A percentile compares a stretch with the other conserved stretches of the same genome.
Conservation (phyloP, 2,888 invertebrate genomes). For the Saturnia japonica region DNA sequence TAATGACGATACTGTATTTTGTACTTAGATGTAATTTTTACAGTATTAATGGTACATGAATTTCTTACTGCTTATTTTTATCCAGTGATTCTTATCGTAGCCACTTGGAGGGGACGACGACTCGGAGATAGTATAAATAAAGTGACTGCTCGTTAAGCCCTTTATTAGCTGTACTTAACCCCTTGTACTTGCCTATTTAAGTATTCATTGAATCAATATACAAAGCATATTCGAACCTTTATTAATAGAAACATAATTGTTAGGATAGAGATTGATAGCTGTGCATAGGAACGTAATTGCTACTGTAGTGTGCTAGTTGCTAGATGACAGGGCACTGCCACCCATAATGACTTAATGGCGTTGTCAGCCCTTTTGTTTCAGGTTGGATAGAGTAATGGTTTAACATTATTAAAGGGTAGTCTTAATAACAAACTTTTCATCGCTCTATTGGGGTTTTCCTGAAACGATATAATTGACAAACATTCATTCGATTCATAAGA, state of each 20-base stretch:
- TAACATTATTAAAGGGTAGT: constrained; percentile 17
- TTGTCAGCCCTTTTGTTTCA: constrained; percentile 40
- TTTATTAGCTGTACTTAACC: constrained; percentile 61
- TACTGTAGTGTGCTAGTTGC: constrained; percentile 29
- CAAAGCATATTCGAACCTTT: constrained; percentile 27
- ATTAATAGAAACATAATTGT: constrained; percentile 42
- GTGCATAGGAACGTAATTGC: constrained; percentile 43
- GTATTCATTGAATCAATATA: constrained; percentile 43
- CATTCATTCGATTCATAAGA: not conserved
- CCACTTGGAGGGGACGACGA: constrained; percentile 27
- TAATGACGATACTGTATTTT: too few relatives aligned
- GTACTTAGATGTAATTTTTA: not conserved
- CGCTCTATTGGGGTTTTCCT: constrained; percentile 44
- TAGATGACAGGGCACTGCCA: constrained; percentile 52
- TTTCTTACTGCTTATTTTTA: constrained; percentile 2
- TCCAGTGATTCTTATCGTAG: constrained; percentile 29
- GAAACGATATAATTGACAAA: constrained; percentile 13
- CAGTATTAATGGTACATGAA: not conserved
- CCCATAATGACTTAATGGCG: constrained; percentile 56
- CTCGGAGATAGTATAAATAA: constrained; percentile 53
- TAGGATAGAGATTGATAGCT: constrained; percentile 27
- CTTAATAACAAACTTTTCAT: constrained; percentile 47
- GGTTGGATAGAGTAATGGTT: constrained; percentile 37
- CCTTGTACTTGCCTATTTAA: constrained; percentile 42
- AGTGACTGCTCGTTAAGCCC: constrained; percentile 60